These are phyloP conservation scores for Physocephala rufipes DNA, from an alignment of 2,888 invertebrate species.

Conservation along the genomic window DNA sequence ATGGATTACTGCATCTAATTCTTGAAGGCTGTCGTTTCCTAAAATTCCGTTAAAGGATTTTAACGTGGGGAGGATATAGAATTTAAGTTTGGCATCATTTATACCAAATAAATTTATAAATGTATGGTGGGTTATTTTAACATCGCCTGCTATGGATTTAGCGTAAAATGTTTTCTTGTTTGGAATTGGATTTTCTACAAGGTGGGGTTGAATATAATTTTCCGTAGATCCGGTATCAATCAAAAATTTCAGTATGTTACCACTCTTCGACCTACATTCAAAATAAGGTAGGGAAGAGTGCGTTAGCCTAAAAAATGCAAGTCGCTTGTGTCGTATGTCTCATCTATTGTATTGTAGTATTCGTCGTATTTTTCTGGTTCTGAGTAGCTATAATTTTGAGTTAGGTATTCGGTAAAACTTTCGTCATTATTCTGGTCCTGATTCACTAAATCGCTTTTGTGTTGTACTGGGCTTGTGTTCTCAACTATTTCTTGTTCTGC, in stretches of 20 bases:
- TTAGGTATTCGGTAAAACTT: background rate
- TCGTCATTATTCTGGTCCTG: too few species aligned
- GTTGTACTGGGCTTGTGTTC: too few species aligned
- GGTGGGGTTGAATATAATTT: slow-evolving; percentile 28
- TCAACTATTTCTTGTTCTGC: too few species aligned
- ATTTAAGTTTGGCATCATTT: slow-evolving; percentile 26
- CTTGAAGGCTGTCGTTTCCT: slow-evolving; percentile 37
- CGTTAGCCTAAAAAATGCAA: slow-evolving; percentile 22
- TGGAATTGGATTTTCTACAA: background rate
- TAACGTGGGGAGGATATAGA: slow-evolving; percentile 27
- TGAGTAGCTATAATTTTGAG: background rate
- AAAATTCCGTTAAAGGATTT: slow-evolving; percentile 33
- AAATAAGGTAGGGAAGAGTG: slow-evolving; percentile 20
- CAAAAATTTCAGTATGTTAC: slow-evolving; percentile 8
- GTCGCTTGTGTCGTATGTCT: background rate
- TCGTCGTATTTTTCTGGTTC: background rate
- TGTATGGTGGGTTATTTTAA: slow-evolving; percentile 19
- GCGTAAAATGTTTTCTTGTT: slow-evolving; percentile 10
- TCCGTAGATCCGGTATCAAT: slow-evolving; percentile 28
- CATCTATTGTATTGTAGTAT: background rate
- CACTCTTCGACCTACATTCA: slow-evolving; percentile 8
- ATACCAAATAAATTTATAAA: slow-evolving; percentile 16
- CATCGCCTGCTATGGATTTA: background rate
- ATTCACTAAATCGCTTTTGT: too few species aligned
- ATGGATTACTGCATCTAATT: slow-evolving; percentile 17